Evolutionary conservation across 2,113 vertebrate species (phyloP).

Genomic region (Edolisoma coerulescens): DNA sequence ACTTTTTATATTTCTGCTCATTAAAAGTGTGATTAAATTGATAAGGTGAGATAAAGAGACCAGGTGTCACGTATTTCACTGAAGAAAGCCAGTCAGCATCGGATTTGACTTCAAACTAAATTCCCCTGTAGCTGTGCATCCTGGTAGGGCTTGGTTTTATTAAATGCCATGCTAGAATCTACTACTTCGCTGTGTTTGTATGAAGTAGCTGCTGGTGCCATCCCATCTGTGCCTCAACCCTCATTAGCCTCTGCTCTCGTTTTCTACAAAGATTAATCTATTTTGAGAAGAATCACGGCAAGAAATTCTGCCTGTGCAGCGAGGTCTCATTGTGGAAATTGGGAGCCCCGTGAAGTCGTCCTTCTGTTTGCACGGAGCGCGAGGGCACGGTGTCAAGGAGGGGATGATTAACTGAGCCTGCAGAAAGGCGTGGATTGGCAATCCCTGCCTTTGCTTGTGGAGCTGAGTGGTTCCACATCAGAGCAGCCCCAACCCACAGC

Average conservation of each 20-base stretch:
- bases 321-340: not conserved
- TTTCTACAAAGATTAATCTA: not conserved
- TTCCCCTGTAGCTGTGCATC: not conserved
- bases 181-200: not conserved
- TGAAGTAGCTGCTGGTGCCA: not conserved
- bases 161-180: not conserved
- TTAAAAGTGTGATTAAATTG: not conserved
- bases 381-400: not conserved
- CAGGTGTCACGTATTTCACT: not conserved
- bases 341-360: not conserved
- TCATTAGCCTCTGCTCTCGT: constrained; percentile 35
- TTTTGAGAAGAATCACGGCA: not conserved
- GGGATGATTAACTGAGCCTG: not conserved
- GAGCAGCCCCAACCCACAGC: not conserved
- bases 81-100: not conserved
- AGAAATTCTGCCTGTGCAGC: not conserved
- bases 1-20: not conserved
- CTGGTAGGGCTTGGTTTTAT: not conserved
- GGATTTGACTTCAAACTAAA: not conserved
- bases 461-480: not conserved
- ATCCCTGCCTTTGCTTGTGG: not conserved
- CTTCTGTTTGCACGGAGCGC: not conserved
- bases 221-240: constrained; percentile 17
- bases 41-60: not conserved
- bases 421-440: not conserved